Conservation (phyloP, 2,888 invertebrate genomes). For the Lapara coniferarum region DNA sequence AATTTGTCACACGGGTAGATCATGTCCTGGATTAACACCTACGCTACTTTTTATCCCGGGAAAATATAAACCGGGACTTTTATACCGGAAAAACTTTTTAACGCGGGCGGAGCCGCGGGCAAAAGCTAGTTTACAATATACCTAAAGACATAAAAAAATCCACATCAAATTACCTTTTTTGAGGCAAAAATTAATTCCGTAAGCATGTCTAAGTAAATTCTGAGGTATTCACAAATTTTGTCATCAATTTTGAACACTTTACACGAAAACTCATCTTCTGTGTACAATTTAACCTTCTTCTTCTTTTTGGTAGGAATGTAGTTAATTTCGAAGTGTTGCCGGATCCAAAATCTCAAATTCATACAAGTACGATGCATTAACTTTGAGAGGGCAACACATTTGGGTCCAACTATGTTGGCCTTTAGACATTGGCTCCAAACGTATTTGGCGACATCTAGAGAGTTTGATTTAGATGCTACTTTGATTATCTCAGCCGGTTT, state of each 20-base stretch:
- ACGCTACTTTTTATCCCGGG: too few species aligned
- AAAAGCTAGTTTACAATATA: too few species aligned
- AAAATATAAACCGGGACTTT: too few species aligned
- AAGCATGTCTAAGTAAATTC: constrained; percentile 63
- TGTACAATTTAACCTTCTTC: constrained; percentile 43
- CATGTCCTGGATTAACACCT: too few species aligned
- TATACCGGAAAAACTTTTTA: too few species aligned
- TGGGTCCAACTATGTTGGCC: constrained; percentile 68
- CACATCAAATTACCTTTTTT: constrained; percentile 61
- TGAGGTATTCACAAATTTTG: constrained; percentile 62
- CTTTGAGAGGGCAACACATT: constrained; percentile 69
- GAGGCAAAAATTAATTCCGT: constrained; percentile 72
- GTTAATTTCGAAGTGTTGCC: constrained; percentile 63
- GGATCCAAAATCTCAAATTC: constrained; percentile 64
- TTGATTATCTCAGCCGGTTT: constrained; percentile 59
- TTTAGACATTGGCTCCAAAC: constrained; percentile 63
- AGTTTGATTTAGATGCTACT: constrained; percentile 47
- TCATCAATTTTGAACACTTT: constrained; percentile 58
- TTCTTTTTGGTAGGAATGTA: constrained; percentile 48
- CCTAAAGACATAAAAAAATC: too few species aligned
- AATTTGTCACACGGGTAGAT: too few species aligned
- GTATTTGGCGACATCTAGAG: constrained; percentile 63
- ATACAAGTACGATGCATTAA: constrained; percentile 59
- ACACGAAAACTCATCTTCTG: constrained; percentile 37
- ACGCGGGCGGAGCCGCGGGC: too few species aligned